phyloP scores from a whole-genome alignment of 2,113 vertebrate genomes.

The Aviceda subcristata region DNA sequence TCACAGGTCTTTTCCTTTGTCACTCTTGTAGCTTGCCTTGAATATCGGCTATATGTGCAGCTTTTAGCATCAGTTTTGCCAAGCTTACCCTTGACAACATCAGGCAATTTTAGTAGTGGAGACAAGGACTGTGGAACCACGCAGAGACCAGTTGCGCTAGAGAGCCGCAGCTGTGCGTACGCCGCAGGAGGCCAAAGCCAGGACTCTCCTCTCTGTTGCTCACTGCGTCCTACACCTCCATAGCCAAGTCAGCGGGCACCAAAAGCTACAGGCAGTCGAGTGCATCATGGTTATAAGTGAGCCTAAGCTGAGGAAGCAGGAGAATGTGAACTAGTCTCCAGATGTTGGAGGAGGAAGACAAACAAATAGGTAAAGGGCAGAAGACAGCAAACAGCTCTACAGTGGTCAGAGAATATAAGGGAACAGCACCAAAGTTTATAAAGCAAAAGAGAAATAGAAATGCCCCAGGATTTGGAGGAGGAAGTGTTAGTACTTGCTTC shows the following conservation, averaged over 20 bases:
- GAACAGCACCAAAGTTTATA: neutral
- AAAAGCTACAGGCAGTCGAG: neutral
- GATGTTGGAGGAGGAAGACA: neutral
- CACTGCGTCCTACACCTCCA: neutral
- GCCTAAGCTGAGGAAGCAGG: neutral
- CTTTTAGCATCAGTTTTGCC: neutral
- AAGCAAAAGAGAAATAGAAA: neutral
- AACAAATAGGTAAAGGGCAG: neutral
- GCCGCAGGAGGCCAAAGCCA: neutral
- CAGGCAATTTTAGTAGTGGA: neutral
- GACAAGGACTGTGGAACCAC: neutral
- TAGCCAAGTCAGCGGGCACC: rapidly evolving
- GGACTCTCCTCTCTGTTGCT: neutral
- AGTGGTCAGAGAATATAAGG: neutral
- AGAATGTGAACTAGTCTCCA: neutral
- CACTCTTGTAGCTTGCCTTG: neutral
- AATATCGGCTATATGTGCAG: rapidly evolving
- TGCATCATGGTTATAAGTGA: neutral
- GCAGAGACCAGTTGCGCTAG: neutral
- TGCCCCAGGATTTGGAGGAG: neutral
- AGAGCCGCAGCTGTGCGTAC: rapidly evolving
- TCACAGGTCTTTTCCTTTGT: neutral
- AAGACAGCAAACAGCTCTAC: neutral
- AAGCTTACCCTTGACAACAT: neutral
- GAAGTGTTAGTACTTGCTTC: neutral